Evolutionary conservation across 2,888 invertebrate species (phyloP).

Genomic region (Sphaeridia pumilis): DNA sequence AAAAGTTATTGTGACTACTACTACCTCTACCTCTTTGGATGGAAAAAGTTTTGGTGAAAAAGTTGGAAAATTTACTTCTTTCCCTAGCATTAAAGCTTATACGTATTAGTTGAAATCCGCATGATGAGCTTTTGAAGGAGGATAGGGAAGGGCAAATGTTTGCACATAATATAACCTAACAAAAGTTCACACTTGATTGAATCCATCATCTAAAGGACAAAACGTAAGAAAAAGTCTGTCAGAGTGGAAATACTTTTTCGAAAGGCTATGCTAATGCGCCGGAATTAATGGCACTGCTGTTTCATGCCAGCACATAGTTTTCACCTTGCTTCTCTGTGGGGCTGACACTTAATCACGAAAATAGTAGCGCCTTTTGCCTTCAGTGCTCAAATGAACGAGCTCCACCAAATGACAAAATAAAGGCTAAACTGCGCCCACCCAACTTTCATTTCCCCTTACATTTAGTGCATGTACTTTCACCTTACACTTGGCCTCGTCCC

Average conservation of each 20-base stretch:
- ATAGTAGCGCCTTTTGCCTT: conserved; percentile 13
- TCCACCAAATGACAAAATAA: conserved; percentile 2
- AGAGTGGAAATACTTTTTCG: conserved; percentile 2
- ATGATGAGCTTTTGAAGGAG: too few species aligned
- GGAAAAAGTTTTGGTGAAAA: neutral
- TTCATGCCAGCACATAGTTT: conserved; percentile 18
- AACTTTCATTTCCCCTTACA: neutral
- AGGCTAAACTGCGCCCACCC: neutral
- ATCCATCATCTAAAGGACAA: conserved; percentile 3
- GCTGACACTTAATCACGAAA: conserved; percentile 32
- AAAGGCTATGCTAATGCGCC: conserved; percentile 27
- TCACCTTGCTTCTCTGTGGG: conserved; percentile 15
- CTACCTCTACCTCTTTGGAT: neutral
- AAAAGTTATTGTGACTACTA: conserved; percentile 2
- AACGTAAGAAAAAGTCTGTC: neutral
- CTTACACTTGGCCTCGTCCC: too few species aligned
- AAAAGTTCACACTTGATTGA: conserved; percentile 14
- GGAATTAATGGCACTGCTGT: conserved; percentile 26
- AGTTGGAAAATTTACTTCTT: neutral
- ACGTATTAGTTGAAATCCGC: too few species aligned
- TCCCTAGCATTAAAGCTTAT: too few species aligned
- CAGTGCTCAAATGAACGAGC: neutral
- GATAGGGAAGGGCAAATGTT: too few species aligned
- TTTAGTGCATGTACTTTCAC: too few species aligned
- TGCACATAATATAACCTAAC: too few species aligned